phyloP scores from a whole-genome alignment of 2,797 vertebrate species.

The Taeniopygia guttata region DNA sequence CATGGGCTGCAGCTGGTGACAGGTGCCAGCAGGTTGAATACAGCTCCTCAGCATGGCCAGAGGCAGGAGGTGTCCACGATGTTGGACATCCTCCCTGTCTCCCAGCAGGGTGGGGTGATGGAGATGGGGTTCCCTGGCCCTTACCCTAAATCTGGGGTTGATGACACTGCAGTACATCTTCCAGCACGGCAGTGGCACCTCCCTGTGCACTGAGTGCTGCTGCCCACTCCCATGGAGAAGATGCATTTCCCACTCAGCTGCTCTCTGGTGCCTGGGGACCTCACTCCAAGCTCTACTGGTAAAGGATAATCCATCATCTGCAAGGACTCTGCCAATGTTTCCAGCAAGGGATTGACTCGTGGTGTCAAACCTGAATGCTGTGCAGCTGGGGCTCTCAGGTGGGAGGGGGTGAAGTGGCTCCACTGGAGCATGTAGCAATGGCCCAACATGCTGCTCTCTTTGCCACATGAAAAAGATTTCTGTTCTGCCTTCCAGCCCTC shows the following conservation, averaged over 20 bases:
- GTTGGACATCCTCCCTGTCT: background rate
- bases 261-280: background rate
- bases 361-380: background rate
- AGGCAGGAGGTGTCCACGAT: background rate
- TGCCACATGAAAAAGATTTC: background rate
- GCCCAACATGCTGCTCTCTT: rapidly evolving
- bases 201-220: rapidly evolving
- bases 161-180: background rate
- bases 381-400: rapidly evolving
- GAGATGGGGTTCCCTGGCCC: background rate
- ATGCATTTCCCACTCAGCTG: background rate
- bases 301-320: background rate
- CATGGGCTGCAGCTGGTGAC: background rate
- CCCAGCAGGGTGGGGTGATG: background rate
- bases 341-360: background rate
- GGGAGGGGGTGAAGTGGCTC: background rate
- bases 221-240: background rate
- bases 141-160: background rate
- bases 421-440: rapidly evolving
- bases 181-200: background rate
- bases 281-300: background rate
- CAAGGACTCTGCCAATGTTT: background rate
- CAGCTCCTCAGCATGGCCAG: background rate
- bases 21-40: background rate
- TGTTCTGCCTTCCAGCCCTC: background rate